Conservation (phyloP, 2,113 vertebrate genomes). For the Aplodontia rufa region DNA sequence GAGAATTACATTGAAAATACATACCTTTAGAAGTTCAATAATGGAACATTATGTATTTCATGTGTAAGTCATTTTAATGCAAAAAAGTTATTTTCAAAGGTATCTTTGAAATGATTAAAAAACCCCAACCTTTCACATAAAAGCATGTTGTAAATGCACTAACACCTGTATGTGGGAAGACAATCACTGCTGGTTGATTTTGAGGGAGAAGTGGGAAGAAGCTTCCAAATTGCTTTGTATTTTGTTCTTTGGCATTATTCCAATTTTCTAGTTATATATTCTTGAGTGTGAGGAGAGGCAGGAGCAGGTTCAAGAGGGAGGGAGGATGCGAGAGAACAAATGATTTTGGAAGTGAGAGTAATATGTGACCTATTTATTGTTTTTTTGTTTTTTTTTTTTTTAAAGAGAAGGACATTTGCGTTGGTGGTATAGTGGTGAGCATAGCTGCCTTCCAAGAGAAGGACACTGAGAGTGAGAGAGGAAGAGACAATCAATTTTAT, state of each 20-base stretch:
- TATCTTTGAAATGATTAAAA: background rate
- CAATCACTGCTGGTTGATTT: background rate
- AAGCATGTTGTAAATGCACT: background rate
- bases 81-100: constrained; percentile 5
- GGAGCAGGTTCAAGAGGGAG: background rate
- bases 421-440: constrained; percentile 89
- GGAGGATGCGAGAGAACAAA: background rate
- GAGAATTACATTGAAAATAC: constrained; percentile 26
- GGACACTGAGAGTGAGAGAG: too few species aligned
- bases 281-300: background rate
- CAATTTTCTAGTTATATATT: background rate
- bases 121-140: background rate
- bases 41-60: background rate
- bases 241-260: background rate
- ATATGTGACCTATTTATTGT: background rate
- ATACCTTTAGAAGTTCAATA: background rate
- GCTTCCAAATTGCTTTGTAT: background rate
- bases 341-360: background rate
- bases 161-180: background rate
- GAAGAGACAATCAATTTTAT: too few species aligned
- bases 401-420: too few species aligned
- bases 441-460: constrained; percentile 90
- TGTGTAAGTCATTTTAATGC: background rate
- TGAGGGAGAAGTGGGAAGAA: background rate
- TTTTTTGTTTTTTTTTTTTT: too few species aligned